Conservation (phyloP, 2,113 vertebrate species). For the Cebidichthys violaceus region DNA sequence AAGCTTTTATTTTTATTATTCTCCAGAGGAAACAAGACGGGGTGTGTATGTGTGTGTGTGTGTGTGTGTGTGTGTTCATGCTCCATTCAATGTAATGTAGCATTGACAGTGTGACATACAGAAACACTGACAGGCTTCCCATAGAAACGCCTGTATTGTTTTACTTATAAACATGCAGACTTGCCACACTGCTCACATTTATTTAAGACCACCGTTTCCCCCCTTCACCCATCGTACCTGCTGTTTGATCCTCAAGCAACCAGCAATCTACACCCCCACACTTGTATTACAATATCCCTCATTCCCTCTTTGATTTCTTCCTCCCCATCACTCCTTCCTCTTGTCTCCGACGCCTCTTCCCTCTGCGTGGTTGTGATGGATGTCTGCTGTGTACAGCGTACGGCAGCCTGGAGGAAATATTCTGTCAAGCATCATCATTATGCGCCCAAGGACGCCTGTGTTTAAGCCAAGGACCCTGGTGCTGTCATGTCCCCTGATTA, state of each 20-base stretch:
- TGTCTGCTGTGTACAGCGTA: constrained; percentile 41
- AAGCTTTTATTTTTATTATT: constrained; percentile 5
- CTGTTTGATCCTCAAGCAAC: constrained; percentile 66
- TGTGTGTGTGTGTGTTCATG: constrained; percentile 31
- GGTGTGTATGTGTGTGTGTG: not conserved
- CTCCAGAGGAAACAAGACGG: constrained; percentile 39
- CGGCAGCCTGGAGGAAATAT: constrained; percentile 57
- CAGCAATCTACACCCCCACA: constrained; percentile 39
- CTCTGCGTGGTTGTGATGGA: constrained; percentile 61
- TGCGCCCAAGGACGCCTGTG: constrained; percentile 54
- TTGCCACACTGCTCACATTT: constrained; percentile 27
- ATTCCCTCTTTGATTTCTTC: constrained; percentile 56
- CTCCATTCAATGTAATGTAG: constrained; percentile 38
- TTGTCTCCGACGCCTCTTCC: constrained; percentile 22
- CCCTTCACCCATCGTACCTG: constrained; percentile 30
- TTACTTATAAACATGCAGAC: constrained; percentile 22
- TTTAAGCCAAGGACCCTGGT: constrained; percentile 57
- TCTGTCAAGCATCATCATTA: constrained; percentile 69
- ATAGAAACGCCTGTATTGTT: constrained; percentile 55
- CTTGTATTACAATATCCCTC: constrained; percentile 55
- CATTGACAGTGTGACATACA: constrained; percentile 13
- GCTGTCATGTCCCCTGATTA: constrained; percentile 68
- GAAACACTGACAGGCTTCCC: constrained; percentile 37
- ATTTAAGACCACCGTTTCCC: constrained; percentile 55
- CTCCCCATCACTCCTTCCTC: constrained; percentile 17